Percentiles rank a stretch among this genome's conserved stretches.
Conservation (phyloP, 2,113 vertebrate species). For the Microtus pennsylvanicus region DNA sequence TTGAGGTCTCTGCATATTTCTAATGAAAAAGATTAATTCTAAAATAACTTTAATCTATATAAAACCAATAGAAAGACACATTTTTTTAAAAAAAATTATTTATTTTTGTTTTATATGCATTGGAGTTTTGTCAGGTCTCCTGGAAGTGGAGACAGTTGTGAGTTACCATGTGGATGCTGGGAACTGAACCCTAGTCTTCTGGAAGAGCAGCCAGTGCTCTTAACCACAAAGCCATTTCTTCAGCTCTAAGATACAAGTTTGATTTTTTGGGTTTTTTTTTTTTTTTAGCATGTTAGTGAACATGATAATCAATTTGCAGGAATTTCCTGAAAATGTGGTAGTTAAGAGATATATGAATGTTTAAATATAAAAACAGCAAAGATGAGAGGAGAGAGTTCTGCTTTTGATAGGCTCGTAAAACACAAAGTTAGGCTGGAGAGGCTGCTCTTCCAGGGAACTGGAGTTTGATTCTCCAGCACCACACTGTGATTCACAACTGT, state of each 20-base stretch:
- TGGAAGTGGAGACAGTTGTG: neutral
- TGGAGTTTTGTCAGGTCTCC: neutral
- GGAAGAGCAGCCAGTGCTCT: neutral
- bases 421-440: neutral
- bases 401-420: neutral
- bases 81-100: neutral
- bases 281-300: constrained; percentile 16
- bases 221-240: neutral
- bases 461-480: neutral
- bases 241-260: neutral
- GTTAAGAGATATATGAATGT: neutral
- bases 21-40: neutral
- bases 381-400: neutral
- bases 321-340: constrained; percentile 44
- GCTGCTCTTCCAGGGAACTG: neutral
- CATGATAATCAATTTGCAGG: neutral
- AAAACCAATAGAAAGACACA: neutral
- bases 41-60: constrained; percentile 8
- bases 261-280: too few relatives aligned
- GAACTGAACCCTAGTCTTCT: neutral
- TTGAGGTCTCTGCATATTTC: neutral
- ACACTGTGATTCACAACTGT: neutral
- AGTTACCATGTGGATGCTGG: neutral
- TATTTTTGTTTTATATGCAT: neutral
- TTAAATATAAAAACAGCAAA: constrained; percentile 20